Conservation (phyloP, 2,888 invertebrate species). For the Nomada hirtipes region DNA sequence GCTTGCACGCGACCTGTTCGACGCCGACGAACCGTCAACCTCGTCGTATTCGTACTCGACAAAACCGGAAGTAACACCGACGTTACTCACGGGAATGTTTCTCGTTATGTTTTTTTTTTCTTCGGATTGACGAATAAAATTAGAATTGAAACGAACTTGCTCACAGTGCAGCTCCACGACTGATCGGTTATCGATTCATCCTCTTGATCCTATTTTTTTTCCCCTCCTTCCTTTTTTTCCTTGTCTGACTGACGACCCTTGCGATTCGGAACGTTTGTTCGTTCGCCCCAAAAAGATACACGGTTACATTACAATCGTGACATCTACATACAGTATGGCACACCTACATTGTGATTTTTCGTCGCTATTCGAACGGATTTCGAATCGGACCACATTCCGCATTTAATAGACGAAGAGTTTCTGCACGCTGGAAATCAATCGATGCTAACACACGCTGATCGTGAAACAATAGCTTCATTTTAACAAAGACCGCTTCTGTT, state of each 20-base stretch:
- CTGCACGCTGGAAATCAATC: slow-evolving; percentile 21
- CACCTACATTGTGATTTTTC: slow-evolving; percentile 64
- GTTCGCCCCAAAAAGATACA: slow-evolving; percentile 59
- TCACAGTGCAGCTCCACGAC: slow-evolving; percentile 15
- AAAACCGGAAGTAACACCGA: slow-evolving; percentile 57
- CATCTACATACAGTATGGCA: slow-evolving; percentile 75
- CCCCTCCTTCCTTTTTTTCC: neutral
- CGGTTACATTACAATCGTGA: slow-evolving; percentile 59
- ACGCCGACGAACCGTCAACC: neutral
- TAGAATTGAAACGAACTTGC: slow-evolving; percentile 24
- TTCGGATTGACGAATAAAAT: slow-evolving; percentile 36
- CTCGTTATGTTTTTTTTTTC: slow-evolving; percentile 29
- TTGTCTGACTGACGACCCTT: slow-evolving; percentile 16
- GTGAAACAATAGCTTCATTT: slow-evolving; percentile 35
- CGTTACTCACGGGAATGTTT: slow-evolving; percentile 63
- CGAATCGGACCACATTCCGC: slow-evolving; percentile 43
- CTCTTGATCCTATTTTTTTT: neutral
- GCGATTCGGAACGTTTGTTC: slow-evolving; percentile 36
- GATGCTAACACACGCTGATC: slow-evolving; percentile 21
- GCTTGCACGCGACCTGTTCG: neutral
- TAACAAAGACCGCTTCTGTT: slow-evolving; percentile 26
- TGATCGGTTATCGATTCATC: slow-evolving; percentile 7
- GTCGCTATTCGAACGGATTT: slow-evolving; percentile 50
- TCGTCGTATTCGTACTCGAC: slow-evolving; percentile 36
- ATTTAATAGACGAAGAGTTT: slow-evolving; percentile 58